Conservation (phyloP, 2,797 vertebrate genomes). For the Capromys pilorides region DNA sequence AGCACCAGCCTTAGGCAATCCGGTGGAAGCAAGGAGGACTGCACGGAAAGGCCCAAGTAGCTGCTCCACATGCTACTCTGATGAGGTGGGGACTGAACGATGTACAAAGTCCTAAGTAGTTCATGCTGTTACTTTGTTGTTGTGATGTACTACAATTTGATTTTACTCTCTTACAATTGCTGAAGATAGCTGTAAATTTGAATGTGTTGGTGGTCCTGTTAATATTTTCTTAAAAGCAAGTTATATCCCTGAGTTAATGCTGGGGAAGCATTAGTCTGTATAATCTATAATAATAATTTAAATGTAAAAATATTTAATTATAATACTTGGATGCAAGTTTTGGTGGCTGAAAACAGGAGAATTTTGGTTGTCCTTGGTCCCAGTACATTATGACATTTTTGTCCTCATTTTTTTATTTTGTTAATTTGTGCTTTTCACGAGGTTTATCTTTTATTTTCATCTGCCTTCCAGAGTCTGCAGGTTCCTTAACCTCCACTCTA, state of each 20-base stretch:
- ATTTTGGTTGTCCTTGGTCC: not conserved
- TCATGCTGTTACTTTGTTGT: not conserved
- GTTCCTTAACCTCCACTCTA: not conserved
- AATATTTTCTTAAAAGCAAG: not conserved
- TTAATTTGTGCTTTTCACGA: not conserved
- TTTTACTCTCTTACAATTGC: not conserved
- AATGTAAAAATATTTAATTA: not conserved
- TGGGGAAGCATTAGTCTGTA: not conserved
- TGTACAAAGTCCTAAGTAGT: not conserved
- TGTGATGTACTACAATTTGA: not conserved
- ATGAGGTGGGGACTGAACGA: not conserved
- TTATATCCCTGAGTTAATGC: not conserved
- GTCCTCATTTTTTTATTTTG: not conserved
- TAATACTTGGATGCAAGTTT: constrained; percentile 22
- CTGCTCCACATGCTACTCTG: not conserved
- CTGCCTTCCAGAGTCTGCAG: not conserved
- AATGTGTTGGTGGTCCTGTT: not conserved
- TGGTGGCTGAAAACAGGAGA: not conserved
- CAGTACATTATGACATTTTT: not conserved
- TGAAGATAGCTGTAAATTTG: not conserved
- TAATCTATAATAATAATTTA: not conserved
- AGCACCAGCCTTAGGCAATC: no score
- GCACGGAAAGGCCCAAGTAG: not conserved
- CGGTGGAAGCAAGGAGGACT: no score
- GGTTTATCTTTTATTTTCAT: not conserved